Evolutionary conservation across 1,140 invertebrate genomes (phyloP), one percentile per base, ranked within the genome.

Genomic region (Coptotermes formosanus): DNA sequence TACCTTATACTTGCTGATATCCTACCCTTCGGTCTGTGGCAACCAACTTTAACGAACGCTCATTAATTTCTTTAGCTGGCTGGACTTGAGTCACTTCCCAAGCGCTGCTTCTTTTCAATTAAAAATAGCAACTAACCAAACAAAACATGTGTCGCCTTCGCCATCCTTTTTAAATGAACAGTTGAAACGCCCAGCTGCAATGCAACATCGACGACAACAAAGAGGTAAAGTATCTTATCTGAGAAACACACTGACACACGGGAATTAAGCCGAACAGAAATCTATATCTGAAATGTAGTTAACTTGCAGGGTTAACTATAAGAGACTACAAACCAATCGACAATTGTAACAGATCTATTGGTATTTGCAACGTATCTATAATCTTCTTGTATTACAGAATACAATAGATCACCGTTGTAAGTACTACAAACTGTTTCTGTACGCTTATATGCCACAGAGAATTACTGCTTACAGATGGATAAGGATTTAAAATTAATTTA

Each of bases 41-140:
- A 75, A 75, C 6, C 8, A 30, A 16, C n/a, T 75, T 30, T 75
- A 75, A 75, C 25, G 64, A 75, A 75, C 8, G n/a, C 25, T n/a
- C 64, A 75, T 75, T 75, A 75, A 75, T 75, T 75, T 75, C 64
- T 75, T 55, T 30, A 75, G n/a, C 25, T 75, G n/a, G 64, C 7
- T 75, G 64, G 30, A n/a, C 64, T 75, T 75, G n/a, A 75, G 30
- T n/a, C 64, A 69, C 64, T 69, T n/a, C n/a, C 23, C 64, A 69
- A n/a, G 64, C n/a, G 64, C 64, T 75, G 16, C 25, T 75, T 75
- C 25, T 4, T 75, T 75, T 75, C 64, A 30, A 75, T 75, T 75
- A 75, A 75, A 75, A 75, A 75, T 30, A 75, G 64, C 64, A 30
- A 75, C 25, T 25, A 75, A 75, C 64, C n/a, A n/a, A 75, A 75